Evolutionary conservation across 2,113 vertebrate species (phyloP).

Genomic region (Hystrix brachyura): DNA sequence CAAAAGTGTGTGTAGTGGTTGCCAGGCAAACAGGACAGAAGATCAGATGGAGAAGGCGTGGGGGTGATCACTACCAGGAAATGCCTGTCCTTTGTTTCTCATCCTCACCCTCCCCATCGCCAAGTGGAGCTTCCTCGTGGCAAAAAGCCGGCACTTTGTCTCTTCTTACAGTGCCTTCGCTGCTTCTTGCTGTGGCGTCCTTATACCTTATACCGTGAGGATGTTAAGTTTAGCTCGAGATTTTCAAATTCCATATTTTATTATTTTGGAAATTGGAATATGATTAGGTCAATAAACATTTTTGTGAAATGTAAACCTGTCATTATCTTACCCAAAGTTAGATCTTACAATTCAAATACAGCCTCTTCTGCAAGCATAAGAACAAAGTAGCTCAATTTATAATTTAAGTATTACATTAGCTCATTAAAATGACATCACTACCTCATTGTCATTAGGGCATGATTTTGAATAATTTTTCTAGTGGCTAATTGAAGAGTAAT

Average conservation of each 20-base stretch:
- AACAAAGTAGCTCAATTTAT: neutral
- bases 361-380: neutral
- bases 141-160: neutral
- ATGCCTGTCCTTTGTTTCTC: slow-evolving; percentile 14
- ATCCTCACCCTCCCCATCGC: neutral
- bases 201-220: neutral
- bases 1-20: neutral
- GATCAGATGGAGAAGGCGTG: neutral
- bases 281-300: neutral
- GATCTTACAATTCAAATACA: neutral
- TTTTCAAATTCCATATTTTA: neutral
- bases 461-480: slow-evolving; percentile 12
- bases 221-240: neutral
- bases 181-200: neutral
- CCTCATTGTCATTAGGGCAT: neutral
- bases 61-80: neutral
- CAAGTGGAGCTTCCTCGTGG: neutral
- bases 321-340: neutral
- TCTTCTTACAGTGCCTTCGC: neutral
- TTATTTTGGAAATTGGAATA: slow-evolving; percentile 2
- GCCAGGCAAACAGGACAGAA: neutral
- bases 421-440: slow-evolving; percentile 30
- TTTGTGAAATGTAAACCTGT: neutral
- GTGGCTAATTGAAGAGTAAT: neutral
- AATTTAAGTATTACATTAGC: slow-evolving; percentile 19